These are phyloP conservation scores for Portunus trituberculatus DNA, from an alignment of 1,140 invertebrate species.

Conservation along the genomic window DNA sequence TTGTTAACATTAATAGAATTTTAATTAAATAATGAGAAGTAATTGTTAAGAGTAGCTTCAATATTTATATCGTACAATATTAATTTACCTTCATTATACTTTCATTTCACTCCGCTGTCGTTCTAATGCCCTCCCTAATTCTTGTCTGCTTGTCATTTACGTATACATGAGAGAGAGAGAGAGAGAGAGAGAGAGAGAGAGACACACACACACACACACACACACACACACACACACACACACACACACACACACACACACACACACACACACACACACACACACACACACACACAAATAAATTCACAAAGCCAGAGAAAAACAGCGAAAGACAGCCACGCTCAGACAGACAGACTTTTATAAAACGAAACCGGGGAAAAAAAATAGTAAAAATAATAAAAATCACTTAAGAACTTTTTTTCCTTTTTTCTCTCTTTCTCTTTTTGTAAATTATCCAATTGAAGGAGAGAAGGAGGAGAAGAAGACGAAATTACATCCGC, in stretches of 20 bases:
- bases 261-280: too few species aligned
- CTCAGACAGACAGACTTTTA: neutral
- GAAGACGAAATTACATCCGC: neutral
- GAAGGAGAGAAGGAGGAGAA: neutral
- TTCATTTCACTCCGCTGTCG: neutral
- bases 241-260: too few species aligned
- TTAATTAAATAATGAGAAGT: constrained; percentile 24
- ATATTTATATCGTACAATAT: neutral
- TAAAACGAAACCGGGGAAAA: neutral
- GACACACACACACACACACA: neutral
- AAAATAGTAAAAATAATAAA: neutral
- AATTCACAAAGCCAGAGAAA: neutral
- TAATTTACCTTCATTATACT: neutral
- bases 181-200: constrained; percentile 20
- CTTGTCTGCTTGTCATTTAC: neutral
- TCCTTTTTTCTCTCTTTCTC: too few species aligned
- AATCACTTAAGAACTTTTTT: too few species aligned
- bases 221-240: too few species aligned
- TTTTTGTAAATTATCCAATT: neutral
- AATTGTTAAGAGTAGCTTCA: neutral
- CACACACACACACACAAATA: too few species aligned
- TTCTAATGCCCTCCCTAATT: neutral
- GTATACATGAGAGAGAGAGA: constrained; percentile 10
- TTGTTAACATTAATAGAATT: neutral
- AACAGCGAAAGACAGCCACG: neutral